These are phyloP conservation scores for Atlantisia rogersi DNA, from an alignment of 2,113 vertebrate species.

Conservation along the genomic window DNA sequence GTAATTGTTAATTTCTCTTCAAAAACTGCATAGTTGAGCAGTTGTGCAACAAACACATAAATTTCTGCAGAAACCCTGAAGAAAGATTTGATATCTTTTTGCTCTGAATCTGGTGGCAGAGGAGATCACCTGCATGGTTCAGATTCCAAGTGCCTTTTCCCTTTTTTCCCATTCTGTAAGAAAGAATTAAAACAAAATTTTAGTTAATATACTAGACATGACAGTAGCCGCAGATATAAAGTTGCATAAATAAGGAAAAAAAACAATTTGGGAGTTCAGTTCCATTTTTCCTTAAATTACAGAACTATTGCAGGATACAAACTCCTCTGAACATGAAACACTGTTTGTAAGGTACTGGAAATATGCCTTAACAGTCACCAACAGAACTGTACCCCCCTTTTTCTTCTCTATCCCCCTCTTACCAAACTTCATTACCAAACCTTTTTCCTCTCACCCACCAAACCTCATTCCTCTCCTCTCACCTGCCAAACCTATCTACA, in stretches of 20 bases:
- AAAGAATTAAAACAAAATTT: constrained; percentile 35
- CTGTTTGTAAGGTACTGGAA: not conserved
- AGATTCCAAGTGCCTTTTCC: constrained; percentile 83
- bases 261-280: not conserved
- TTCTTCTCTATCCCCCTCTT: too few relatives aligned
- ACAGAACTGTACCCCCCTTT: too few relatives aligned
- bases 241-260: not conserved
- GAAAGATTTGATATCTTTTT: not conserved
- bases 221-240: not conserved
- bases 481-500: too few relatives aligned
- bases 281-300: not conserved
- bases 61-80: constrained; percentile 74
- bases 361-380: too few relatives aligned
- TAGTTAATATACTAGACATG: not conserved
- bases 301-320: not conserved
- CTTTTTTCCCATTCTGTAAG: constrained; percentile 88
- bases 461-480: too few relatives aligned
- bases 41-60: constrained; percentile 69
- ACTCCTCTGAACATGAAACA: not conserved
- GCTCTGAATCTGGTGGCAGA: constrained; percentile 41
- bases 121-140: constrained; percentile 82
- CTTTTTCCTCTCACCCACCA: too few relatives aligned
- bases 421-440: too few relatives aligned
- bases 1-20: constrained; percentile 40
- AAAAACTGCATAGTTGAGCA: constrained; percentile 74